Conservation (phyloP, 2,797 vertebrate species). For the Microctenopoma steveboyesi region DNA sequence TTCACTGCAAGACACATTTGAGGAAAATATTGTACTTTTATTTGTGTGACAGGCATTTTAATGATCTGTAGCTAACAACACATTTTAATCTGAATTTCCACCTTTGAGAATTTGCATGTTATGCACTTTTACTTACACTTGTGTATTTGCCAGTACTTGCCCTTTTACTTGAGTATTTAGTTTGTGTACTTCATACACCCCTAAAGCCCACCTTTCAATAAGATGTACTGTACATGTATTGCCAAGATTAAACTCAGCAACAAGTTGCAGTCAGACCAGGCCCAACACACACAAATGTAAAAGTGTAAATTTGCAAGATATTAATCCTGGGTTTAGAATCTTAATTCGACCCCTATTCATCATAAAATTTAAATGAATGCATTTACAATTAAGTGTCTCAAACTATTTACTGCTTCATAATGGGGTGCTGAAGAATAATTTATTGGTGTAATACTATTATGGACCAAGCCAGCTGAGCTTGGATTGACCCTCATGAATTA, state of each 20-base stretch:
- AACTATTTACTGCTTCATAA: constrained; percentile 42
- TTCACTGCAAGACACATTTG: no score
- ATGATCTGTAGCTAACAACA: no score
- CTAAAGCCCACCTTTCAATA: background rate
- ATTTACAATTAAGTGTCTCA: constrained; percentile 43
- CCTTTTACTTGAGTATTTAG: no score
- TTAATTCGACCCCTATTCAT: constrained; percentile 11
- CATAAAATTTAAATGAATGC: constrained; percentile 25
- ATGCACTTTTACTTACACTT: no score
- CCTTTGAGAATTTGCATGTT: no score
- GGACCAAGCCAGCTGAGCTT: constrained; percentile 47
- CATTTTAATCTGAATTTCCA: no score
- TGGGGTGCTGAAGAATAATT: constrained; percentile 28
- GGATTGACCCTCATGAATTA: constrained; percentile 45
- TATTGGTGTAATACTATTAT: constrained; percentile 39
- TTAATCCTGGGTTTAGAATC: constrained; percentile 17
- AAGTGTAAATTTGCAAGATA: constrained; percentile 18
- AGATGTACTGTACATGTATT: background rate
- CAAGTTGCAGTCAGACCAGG: background rate
- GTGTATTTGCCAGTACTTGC: no score
- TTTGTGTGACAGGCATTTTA: no score
- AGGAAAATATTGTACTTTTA: no score
- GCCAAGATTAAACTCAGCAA: background rate
- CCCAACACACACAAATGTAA: constrained; percentile 3
- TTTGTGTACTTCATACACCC: no score